Percentiles rank a stretch among this genome's conserved stretches.
Evolutionary conservation across 2,797 vertebrate species (phyloP).

Genomic region (Borostomias antarcticus): DNA sequence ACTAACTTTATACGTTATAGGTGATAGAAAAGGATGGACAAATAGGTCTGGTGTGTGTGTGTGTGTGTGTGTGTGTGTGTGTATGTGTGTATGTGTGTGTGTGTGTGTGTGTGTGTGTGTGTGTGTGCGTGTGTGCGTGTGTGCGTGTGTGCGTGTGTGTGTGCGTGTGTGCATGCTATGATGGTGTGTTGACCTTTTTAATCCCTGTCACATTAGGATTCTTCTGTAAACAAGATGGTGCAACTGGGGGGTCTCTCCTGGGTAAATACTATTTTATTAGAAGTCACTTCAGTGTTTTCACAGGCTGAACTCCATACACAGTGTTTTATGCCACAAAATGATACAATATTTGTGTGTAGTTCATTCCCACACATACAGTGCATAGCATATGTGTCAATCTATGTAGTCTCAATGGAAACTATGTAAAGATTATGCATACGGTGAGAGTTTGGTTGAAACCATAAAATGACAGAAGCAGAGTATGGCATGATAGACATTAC

Average conservation of each 20-base stretch:
- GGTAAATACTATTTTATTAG: constrained; percentile 78
- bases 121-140: no score
- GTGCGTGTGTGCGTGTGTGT: constrained; percentile 28
- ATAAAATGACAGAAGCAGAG: background rate
- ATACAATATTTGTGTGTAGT: background rate
- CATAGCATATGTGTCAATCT: background rate
- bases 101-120: no score
- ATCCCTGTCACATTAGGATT: constrained; percentile 80
- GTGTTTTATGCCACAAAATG: background rate
- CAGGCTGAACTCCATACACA: no score
- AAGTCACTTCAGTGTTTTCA: no score
- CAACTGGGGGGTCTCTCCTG: constrained; percentile 82
- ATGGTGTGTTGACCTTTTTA: constrained; percentile 71
- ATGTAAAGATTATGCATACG: background rate
- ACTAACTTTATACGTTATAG: constrained; percentile 39
- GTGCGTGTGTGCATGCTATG: constrained; percentile 47
- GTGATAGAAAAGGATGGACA: no score
- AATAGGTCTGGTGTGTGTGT: no score
- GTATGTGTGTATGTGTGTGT: no score
- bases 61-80: no score
- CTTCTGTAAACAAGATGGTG: constrained; percentile 82
- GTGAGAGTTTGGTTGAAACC: background rate
- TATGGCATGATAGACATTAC: background rate
- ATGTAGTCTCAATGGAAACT: background rate
- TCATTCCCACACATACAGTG: background rate